Percentiles rank a stretch among this genome's conserved stretches.
Evolutionary conservation across 2,113 vertebrate species (phyloP).

Genomic region (Gracilinanus agilis): DNA sequence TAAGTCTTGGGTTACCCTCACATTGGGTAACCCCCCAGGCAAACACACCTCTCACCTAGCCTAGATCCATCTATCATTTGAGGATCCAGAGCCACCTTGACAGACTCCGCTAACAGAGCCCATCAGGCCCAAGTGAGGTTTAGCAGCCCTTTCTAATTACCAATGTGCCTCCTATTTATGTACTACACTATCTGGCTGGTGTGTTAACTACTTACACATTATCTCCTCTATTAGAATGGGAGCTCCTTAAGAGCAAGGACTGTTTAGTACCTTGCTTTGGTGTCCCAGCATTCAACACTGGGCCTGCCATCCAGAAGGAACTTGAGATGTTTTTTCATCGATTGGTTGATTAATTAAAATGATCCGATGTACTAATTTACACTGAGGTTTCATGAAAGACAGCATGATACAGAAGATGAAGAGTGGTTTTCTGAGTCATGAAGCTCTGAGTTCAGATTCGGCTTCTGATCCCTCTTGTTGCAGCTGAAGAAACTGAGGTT

Average conservation of each 20-base stretch:
- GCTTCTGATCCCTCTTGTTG: not conserved
- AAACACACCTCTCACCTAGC: no score
- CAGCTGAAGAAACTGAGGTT: not conserved
- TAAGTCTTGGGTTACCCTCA: no score
- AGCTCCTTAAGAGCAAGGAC: not conserved
- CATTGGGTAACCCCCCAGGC: no score
- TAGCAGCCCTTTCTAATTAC: no score
- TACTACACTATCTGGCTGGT: no score
- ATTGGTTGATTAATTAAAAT: not conserved
- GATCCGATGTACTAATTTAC: not conserved
- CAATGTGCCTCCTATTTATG: no score
- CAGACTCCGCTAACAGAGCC: no score
- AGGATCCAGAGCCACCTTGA: no score
- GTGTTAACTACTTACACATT: not conserved
- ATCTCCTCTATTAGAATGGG: not conserved
- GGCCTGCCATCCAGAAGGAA: not conserved
- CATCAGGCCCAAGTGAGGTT: no score
- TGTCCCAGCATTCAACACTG: not conserved
- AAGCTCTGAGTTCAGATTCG: not conserved
- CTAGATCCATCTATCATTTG: no score
- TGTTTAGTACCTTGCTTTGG: not conserved
- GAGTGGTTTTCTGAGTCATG: not conserved
- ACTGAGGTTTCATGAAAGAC: not conserved
- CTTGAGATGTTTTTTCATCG: not conserved
- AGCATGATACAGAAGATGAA: not conserved